Percentiles rank a stretch among this genome's conserved stretches.
Conservation (phyloP, 2,888 invertebrate species). For the Blastobasis lacticolella region DNA sequence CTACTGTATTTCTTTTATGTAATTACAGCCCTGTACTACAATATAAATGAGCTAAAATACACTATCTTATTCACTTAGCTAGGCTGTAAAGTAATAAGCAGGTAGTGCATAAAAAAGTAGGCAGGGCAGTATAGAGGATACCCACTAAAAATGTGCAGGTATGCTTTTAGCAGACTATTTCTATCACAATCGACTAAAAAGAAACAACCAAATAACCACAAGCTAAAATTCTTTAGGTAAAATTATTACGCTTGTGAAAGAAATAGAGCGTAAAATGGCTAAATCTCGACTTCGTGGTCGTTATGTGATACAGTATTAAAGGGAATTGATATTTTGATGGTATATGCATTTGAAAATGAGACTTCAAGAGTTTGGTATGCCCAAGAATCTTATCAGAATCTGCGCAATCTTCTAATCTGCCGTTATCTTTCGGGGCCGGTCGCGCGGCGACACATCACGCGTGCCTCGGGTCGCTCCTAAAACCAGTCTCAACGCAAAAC, state of each 20-base stretch:
- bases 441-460: constrained; percentile 41
- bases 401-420: constrained; percentile 60
- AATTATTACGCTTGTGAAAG: constrained; percentile 35
- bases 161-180: neutral
- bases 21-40: too few species aligned
- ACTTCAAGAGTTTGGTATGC: constrained; percentile 6
- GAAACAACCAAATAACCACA: constrained; percentile 27
- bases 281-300: constrained; percentile 10
- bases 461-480: constrained; percentile 52
- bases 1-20: too few species aligned
- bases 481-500: constrained; percentile 17
- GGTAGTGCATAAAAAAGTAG: too few species aligned
- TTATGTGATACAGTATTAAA: too few species aligned
- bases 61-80: too few species aligned
- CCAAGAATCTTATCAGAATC: constrained; percentile 58
- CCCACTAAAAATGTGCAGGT: too few species aligned
- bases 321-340: too few species aligned
- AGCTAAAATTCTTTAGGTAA: constrained; percentile 40
- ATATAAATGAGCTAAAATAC: too few species aligned
- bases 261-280: constrained; percentile 46
- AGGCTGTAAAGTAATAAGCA: too few species aligned
- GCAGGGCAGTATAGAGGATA: too few species aligned
- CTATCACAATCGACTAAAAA: constrained; percentile 19
- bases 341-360: constrained; percentile 1
- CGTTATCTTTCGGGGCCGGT: constrained; percentile 52